These are phyloP conservation scores for Thalassarche chlororhynchos DNA, from an alignment of 2,113 vertebrate genomes.

Conservation along the genomic window DNA sequence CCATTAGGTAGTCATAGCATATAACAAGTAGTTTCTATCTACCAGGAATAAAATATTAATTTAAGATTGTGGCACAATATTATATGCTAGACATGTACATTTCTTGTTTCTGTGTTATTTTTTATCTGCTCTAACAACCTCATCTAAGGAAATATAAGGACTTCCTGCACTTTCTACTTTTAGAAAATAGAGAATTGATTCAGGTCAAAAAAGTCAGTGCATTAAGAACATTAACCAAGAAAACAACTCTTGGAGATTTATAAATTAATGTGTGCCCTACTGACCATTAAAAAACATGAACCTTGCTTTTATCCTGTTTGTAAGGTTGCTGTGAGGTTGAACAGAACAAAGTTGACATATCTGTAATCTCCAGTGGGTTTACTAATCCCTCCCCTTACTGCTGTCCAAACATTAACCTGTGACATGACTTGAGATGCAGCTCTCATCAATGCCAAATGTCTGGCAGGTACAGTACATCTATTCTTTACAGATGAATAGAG, in stretches of 20 bases:
- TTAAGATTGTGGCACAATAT: neutral
- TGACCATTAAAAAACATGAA: constrained; percentile 19
- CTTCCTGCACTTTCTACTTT: neutral
- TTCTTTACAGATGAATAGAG: constrained; percentile 31
- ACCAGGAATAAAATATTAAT: neutral
- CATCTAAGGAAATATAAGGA: neutral
- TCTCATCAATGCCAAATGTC: neutral
- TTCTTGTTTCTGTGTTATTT: neutral
- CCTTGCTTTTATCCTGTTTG: constrained; percentile 20
- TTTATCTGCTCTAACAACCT: neutral
- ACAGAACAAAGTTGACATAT: constrained; percentile 1
- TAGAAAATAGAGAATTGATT: constrained; percentile 10
- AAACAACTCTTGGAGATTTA: neutral
- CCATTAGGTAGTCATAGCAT: neutral
- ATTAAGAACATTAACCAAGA: constrained; percentile 4
- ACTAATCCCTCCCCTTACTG: neutral
- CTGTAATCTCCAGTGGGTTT: constrained; percentile 1
- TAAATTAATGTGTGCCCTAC: neutral
- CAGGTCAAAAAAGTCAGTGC: neutral
- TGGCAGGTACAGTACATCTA: neutral
- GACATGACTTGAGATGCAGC: neutral
- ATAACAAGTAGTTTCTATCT: neutral
- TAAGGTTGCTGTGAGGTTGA: neutral
- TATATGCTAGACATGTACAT: neutral
- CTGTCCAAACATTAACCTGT: neutral